Percentiles rank a stretch among this genome's conserved stretches.
These are phyloP conservation scores for Callinectes sapidus DNA, from an alignment of 2,888 invertebrate species.

Conservation along the genomic window DNA sequence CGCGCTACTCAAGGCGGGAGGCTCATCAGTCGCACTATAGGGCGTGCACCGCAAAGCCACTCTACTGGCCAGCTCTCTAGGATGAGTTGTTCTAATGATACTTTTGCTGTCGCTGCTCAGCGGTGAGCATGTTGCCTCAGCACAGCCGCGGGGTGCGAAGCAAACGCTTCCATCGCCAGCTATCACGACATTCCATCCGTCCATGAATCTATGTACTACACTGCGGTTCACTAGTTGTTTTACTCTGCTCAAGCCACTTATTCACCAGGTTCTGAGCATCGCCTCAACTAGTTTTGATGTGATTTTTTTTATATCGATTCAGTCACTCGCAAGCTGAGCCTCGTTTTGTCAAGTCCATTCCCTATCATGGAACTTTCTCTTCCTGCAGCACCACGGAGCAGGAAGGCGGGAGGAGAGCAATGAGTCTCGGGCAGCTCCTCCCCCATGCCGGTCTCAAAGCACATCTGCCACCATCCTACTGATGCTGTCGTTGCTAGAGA, in stretches of 20 bases:
- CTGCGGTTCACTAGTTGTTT: not conserved
- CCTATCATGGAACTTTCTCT: not conserved
- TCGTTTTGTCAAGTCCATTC: not conserved
- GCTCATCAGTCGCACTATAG: not conserved
- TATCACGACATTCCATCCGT: not conserved
- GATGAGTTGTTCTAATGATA: not conserved
- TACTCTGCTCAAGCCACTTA: not conserved
- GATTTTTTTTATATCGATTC: not conserved
- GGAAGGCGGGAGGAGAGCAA: not conserved
- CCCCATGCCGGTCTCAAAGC: slow-evolving; percentile 16
- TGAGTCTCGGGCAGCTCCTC: not conserved
- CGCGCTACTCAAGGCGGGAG: not conserved
- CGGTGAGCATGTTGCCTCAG: not conserved
- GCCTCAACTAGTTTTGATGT: not conserved
- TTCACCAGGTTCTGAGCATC: not conserved
- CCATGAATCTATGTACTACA: not conserved
- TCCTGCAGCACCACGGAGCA: not conserved
- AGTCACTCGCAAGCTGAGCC: not conserved
- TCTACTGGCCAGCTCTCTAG: slow-evolving; percentile 3
- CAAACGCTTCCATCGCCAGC: not conserved
- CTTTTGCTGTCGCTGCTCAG: not conserved
- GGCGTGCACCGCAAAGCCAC: slow-evolving; percentile 1
- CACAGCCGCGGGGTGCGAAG: not conserved
- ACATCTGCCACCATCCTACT: slow-evolving; percentile 52
- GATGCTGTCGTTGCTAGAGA: slow-evolving; percentile 54